Evolutionary conservation across 2,888 invertebrate species (phyloP).

Genomic region (Harmothoe impar): DNA sequence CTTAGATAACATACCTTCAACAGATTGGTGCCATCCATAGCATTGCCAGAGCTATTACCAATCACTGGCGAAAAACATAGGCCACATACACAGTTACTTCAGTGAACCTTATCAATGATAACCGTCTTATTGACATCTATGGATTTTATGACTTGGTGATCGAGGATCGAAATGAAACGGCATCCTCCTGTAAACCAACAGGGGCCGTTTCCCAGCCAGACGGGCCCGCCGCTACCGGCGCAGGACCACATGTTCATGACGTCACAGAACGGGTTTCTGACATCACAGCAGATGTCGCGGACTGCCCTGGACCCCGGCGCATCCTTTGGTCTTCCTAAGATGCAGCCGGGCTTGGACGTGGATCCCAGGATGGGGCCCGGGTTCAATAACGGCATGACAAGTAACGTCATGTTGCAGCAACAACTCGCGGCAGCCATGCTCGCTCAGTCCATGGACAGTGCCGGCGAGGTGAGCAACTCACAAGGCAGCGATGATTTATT

Average conservation of each 20-base stretch:
- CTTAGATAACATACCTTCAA: too few relatives aligned
- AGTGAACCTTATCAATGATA: too few relatives aligned
- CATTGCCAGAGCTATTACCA: too few relatives aligned
- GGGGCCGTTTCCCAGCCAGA: background rate
- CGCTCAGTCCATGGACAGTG: conserved; percentile 51
- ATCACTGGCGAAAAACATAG: too few relatives aligned
- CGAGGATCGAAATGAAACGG: conserved; percentile 17
- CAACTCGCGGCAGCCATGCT: conserved; percentile 39
- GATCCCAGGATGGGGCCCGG: background rate
- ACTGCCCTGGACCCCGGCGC: background rate
- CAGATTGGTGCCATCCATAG: too few relatives aligned
- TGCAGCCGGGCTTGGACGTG: background rate
- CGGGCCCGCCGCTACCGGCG: background rate
- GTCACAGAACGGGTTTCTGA: background rate
- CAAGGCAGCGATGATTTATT: conserved; percentile 8
- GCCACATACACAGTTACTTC: too few relatives aligned
- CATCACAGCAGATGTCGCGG: background rate
- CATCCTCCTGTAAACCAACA: conserved; percentile 7
- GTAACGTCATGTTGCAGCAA: background rate
- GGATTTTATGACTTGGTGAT: too few relatives aligned
- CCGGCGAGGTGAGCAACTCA: conserved; percentile 37
- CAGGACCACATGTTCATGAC: conserved; percentile 20
- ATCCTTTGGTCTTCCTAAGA: background rate
- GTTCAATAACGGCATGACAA: background rate
- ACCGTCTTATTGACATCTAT: too few relatives aligned